Base-by-base conservation (phyloP, 2,113 vertebrate species). In the Neoarius graeffei region DNA sequence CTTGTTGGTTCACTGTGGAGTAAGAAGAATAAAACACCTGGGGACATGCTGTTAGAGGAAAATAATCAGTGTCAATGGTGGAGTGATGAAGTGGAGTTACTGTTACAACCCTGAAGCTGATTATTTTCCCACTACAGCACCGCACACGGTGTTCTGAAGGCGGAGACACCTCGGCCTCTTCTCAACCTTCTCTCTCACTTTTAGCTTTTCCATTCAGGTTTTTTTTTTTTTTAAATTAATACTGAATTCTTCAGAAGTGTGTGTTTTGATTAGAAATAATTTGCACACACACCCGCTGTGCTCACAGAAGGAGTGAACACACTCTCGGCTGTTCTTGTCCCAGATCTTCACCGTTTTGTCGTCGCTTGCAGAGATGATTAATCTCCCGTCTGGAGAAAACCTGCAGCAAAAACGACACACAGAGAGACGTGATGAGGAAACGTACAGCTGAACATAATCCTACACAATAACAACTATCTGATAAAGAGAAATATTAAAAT, bases 291-390 rank as follows among this genome's bases (percentile, higher is more conserved):
- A 99, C 98, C 98, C 95, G 20, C 95, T 96, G 19, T 98, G 97
- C 90, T 99, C 98, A 77, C 96, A 97, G 93, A 98, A 99, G 3
- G 98, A 97, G 92, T 99, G 96, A 83, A 99, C 94, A 57, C 98
- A 98, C 66, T 98, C 98, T 91, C 97, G 95, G 91, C 97, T 99
- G 90, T 95, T 96, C 93, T 97, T 98, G 94, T 99, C 98, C 98
- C 98, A 99, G 64, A 99, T 92, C 88, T 98, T 99, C 86, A 99
- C 93, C 0, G 98, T 99, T 93, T 97, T 98, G 91, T 99, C 98
- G 79, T 99, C 98, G 1, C 98, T 98, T 85, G 95, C 96, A 0
- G 98, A 99, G 62, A 97, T 96, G 11, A 99, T 98, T 88, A 99
- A 93, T 66, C 96, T 95, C 83, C 97, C 96, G 0, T 99, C 98